Percentiles rank a stretch among this genome's conserved stretches.
These are phyloP conservation scores for Cinara cedri DNA, from an alignment of 2,888 invertebrate species.

Conservation along the genomic window DNA sequence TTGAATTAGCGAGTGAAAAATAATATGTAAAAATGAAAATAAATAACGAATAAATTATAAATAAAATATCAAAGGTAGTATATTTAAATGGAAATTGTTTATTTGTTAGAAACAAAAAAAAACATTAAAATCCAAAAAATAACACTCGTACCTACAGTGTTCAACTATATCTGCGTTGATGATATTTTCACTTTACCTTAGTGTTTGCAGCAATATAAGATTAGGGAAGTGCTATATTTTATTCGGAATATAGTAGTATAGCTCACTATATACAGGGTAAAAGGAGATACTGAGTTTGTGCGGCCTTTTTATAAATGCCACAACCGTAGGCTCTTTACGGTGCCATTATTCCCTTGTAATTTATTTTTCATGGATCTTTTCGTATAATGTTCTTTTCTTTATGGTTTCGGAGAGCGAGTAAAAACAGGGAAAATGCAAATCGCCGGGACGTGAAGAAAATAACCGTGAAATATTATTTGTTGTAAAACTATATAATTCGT, in stretches of 20 bases:
- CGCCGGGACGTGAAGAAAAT: conserved; percentile 44
- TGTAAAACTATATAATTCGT: conserved; percentile 47
- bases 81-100: neutral
- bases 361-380: conserved; percentile 55
- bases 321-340: conserved; percentile 45
- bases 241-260: conserved; percentile 31
- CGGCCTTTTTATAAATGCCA: conserved; percentile 45
- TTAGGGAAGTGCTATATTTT: conserved; percentile 42
- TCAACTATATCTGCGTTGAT: no score
- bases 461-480: conserved; percentile 54
- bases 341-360: conserved; percentile 51
- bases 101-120: neutral
- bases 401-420: conserved; percentile 19
- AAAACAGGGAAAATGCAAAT: conserved; percentile 50
- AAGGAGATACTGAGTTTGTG: neutral
- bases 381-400: conserved; percentile 37
- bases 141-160: neutral
- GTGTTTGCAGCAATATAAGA: conserved; percentile 6
- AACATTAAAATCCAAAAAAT: conserved; percentile 4
- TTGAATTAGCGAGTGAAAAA: conserved; percentile 23
- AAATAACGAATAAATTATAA: conserved; percentile 20
- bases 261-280: neutral
- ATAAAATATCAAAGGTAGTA: neutral
- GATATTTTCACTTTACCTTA: conserved; percentile 28
- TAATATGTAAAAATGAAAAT: neutral